Conservation (phyloP, 1,140 invertebrate species). For the Tigriopus japonicus region DNA sequence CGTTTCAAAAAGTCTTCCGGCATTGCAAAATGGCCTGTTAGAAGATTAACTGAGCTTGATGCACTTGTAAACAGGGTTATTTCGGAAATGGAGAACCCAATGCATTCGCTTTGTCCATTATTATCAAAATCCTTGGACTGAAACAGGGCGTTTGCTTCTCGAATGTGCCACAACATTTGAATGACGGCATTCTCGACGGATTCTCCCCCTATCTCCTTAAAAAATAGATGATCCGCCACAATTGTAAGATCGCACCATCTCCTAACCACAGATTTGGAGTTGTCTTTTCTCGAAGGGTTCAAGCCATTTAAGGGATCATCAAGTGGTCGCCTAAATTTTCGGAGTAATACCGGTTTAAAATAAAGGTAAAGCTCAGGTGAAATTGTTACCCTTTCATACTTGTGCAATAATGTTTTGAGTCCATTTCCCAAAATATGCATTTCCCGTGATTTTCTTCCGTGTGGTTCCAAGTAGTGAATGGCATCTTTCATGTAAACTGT, state of each 20-base stretch:
- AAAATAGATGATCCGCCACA: conserved; percentile 10
- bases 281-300: background rate
- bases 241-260: conserved; percentile 1
- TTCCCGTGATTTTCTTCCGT: background rate
- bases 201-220: background rate
- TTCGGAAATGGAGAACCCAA: conserved; percentile 6
- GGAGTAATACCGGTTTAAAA: background rate
- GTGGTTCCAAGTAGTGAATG: conserved; percentile 3
- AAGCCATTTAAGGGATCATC: background rate
- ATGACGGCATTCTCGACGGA: background rate
- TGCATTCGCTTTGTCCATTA: background rate
- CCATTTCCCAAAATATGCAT: conserved; percentile 8
- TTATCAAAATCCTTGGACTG: conserved; percentile 1
- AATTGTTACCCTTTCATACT: background rate
- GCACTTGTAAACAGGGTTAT: background rate
- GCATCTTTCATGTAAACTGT: conserved; percentile 2
- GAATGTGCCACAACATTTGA: conserved; percentile 8
- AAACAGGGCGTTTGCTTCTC: conserved; percentile 1
- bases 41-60: background rate
- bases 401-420: background rate
- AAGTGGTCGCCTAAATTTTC: background rate
- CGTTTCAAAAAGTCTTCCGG: conserved; percentile 2
- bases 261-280: background rate
- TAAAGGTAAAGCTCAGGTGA: background rate
- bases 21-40: background rate